A percentile compares a stretch with the other conserved stretches of the same genome.
Evolutionary conservation across 2,797 vertebrate genomes (phyloP).

Genomic region (Leuciscus waleckii): DNA sequence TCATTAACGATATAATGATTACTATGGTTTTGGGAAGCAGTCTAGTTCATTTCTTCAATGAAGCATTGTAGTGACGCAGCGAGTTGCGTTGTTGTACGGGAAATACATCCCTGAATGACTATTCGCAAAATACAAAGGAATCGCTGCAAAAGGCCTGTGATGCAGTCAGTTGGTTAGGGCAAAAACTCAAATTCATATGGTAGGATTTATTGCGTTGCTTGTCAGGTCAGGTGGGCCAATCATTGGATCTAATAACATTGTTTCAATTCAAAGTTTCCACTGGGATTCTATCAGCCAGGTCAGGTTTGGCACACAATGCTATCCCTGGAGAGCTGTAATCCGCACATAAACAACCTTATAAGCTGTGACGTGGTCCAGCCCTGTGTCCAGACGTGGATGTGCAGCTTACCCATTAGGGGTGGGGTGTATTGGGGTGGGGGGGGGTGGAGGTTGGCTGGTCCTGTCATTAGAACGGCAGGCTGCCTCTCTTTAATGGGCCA

Average conservation of each 20-base stretch:
- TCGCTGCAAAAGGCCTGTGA: not conserved
- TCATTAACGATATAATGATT: not conserved
- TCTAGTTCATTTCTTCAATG: not conserved
- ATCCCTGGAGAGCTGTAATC: conserved; percentile 34
- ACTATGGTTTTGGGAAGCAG: not conserved
- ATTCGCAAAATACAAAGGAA: not conserved
- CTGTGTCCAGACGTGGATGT: conserved; percentile 32
- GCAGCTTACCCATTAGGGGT: conserved; percentile 30
- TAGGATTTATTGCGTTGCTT: not conserved
- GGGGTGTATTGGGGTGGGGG: conserved; percentile 8
- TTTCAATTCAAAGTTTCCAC: conserved; percentile 30
- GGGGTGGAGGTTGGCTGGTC: conserved; percentile 4
- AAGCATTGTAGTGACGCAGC: not conserved
- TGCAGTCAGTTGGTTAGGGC: not conserved
- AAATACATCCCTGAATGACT: no score
- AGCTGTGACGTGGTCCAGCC: conserved; percentile 10
- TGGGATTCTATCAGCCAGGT: conserved; percentile 41
- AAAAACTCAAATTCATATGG: not conserved
- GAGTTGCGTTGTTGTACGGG: not conserved
- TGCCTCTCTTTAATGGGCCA: conserved; percentile 74
- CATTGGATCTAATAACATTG: not conserved
- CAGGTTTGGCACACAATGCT: conserved; percentile 30
- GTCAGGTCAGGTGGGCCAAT: not conserved
- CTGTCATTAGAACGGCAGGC: conserved; percentile 64
- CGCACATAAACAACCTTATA: conserved; percentile 31